A percentile compares a stretch with the other conserved stretches of the same genome.
Conservation (phyloP, 2,113 vertebrate species). For the Chunga burmeisteri region DNA sequence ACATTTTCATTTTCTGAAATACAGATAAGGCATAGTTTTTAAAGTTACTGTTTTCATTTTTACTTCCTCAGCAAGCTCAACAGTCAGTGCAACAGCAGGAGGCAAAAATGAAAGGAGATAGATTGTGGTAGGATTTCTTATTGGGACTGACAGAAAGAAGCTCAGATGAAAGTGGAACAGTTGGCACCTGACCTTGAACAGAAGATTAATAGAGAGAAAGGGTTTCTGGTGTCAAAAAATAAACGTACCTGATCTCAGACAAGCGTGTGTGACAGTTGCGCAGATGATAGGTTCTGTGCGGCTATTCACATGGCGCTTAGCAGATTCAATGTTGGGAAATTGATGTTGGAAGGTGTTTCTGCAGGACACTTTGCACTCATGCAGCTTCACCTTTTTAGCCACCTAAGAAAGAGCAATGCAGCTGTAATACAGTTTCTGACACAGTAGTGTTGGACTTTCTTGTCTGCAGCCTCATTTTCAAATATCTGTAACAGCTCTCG, state of each 20-base stretch:
- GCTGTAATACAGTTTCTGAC: neutral
- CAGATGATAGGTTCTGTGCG: neutral
- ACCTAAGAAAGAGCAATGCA: neutral
- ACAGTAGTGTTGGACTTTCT: neutral
- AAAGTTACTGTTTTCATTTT: neutral
- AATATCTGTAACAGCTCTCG: neutral
- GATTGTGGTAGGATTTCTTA: neutral
- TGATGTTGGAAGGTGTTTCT: neutral
- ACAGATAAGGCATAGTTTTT: neutral
- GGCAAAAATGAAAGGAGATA: neutral
- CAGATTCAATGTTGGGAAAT: neutral
- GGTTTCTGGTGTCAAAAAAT: neutral
- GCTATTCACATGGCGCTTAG: neutral
- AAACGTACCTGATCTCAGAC: neutral
- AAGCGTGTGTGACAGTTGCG: neutral
- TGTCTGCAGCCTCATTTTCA: neutral
- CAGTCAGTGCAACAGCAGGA: neutral
- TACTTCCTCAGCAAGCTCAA: neutral
- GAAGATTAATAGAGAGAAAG: neutral
- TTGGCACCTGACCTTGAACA: neutral
- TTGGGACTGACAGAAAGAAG: neutral
- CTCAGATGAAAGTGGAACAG: neutral
- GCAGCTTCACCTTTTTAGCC: neutral
- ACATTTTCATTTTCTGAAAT: neutral
- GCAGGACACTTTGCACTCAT: neutral